Evolutionary conservation across 2,888 invertebrate species (phyloP).

Genomic region (Hydropsyche betteni): DNA sequence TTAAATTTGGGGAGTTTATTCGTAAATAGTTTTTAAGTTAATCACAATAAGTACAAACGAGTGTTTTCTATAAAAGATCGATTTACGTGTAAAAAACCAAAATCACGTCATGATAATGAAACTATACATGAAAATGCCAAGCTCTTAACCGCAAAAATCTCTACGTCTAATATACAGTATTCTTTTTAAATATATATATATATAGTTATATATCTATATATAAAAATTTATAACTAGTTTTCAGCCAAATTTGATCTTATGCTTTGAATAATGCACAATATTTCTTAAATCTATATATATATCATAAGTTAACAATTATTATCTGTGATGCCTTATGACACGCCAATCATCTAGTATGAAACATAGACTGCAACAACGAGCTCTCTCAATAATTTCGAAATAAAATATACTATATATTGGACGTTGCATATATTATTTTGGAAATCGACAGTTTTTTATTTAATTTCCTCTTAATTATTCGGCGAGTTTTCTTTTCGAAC

Average conservation of each 20-base stretch:
- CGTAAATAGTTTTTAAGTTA: background rate
- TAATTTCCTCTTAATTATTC: too few species aligned
- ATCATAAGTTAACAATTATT: constrained; percentile 33
- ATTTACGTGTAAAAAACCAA: constrained; percentile 8
- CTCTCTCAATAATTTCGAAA: too few species aligned
- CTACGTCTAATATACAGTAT: constrained; percentile 16
- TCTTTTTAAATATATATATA: too few species aligned
- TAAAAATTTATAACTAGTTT: constrained; percentile 27
- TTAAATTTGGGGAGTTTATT: background rate
- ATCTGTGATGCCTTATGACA: constrained; percentile 13
- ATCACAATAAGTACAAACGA: constrained; percentile 15
- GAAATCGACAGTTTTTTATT: too few species aligned
- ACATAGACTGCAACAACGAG: background rate
- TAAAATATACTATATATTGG: too few species aligned
- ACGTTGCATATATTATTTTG: too few species aligned
- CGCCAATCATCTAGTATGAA: constrained; percentile 13
- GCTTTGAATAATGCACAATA: constrained; percentile 32
- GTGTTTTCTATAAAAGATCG: background rate
- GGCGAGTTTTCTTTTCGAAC: too few species aligned
- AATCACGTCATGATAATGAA: constrained; percentile 1
- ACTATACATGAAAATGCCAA: constrained; percentile 26
- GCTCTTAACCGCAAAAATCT: constrained; percentile 19
- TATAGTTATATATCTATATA: constrained; percentile 16
- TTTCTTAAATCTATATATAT: constrained; percentile 13
- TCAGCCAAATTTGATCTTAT: constrained; percentile 32